Conservation (phyloP, 1,140 invertebrate genomes). For the Aphelenchoides fujianensis region DNA sequence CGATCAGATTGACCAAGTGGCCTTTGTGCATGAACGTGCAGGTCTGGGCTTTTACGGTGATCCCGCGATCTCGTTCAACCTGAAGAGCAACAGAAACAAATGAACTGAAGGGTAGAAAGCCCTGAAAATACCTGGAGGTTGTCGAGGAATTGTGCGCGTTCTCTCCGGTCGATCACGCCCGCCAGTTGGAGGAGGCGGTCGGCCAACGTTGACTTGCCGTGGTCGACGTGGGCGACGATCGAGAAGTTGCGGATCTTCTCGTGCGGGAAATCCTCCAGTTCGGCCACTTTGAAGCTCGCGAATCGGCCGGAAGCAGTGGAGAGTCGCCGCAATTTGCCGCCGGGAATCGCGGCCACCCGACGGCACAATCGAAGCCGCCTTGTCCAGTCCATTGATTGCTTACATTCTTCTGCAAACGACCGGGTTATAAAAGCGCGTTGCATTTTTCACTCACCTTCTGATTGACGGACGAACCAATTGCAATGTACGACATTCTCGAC, state of each 20-base stretch:
- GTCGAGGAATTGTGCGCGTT: slow-evolving; percentile 77
- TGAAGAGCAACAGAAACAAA: neutral
- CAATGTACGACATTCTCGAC: too few relatives aligned
- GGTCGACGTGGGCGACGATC: slow-evolving; percentile 95
- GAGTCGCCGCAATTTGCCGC: neutral
- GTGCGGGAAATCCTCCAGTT: slow-evolving; percentile 2
- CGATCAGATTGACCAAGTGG: slow-evolving; percentile 92
- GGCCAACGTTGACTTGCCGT: slow-evolving; percentile 92
- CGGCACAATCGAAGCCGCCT: neutral
- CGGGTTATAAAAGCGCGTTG: too few relatives aligned
- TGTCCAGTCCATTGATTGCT: too few relatives aligned
- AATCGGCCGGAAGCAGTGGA: neutral
- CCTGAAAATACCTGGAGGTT: slow-evolving; percentile 70
- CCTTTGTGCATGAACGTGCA: slow-evolving; percentile 77
- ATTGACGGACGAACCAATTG: too few relatives aligned
- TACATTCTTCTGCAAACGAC: too few relatives aligned
- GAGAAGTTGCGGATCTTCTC: slow-evolving; percentile 85
- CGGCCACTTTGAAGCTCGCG: neutral
- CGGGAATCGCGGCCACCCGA: neutral
- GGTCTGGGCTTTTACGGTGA: slow-evolving; percentile 96
- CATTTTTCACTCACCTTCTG: too few relatives aligned
- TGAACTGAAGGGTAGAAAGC: neutral
- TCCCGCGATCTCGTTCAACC: slow-evolving; percentile 72
- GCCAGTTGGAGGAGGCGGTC: slow-evolving; percentile 86
- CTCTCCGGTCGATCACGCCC: slow-evolving; percentile 48